Evolutionary conservation across 2,113 vertebrate species (phyloP).

Genomic region (Holacanthus passer): DNA sequence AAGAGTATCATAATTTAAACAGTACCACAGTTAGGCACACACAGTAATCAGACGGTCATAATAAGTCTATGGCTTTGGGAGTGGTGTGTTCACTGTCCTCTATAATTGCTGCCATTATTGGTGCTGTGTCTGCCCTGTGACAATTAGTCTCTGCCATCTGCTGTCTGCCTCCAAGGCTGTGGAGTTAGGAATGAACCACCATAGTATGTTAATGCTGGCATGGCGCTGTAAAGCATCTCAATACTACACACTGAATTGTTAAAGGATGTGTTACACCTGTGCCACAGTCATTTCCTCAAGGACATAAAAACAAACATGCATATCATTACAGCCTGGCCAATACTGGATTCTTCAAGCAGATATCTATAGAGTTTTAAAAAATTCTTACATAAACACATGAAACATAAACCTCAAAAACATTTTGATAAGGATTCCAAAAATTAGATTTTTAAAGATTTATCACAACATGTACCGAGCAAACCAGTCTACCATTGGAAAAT

Average conservation of each 20-base stretch:
- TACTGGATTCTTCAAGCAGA: background rate
- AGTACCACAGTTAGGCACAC: background rate
- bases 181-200: slow-evolving; percentile 23
- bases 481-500: background rate
- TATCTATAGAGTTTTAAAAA: background rate
- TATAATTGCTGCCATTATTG: slow-evolving; percentile 54
- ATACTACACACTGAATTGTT: background rate
- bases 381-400: background rate
- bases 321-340: background rate
- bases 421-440: background rate
- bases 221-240: slow-evolving; percentile 9
- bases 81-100: slow-evolving; percentile 30
- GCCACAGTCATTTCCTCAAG: background rate
- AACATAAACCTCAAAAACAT: background rate
- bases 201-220: background rate
- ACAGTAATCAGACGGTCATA: slow-evolving; percentile 22
- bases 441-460: background rate
- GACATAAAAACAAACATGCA: background rate
- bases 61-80: slow-evolving; percentile 23
- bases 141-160: slow-evolving; percentile 65
- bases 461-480: background rate
- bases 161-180: slow-evolving; percentile 48
- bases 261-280: background rate
- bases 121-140: slow-evolving; percentile 34
- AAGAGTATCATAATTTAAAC: slow-evolving; percentile 5